phyloP scores from a whole-genome alignment of 2,888 invertebrate genomes.

The Agrochola macilenta region DNA sequence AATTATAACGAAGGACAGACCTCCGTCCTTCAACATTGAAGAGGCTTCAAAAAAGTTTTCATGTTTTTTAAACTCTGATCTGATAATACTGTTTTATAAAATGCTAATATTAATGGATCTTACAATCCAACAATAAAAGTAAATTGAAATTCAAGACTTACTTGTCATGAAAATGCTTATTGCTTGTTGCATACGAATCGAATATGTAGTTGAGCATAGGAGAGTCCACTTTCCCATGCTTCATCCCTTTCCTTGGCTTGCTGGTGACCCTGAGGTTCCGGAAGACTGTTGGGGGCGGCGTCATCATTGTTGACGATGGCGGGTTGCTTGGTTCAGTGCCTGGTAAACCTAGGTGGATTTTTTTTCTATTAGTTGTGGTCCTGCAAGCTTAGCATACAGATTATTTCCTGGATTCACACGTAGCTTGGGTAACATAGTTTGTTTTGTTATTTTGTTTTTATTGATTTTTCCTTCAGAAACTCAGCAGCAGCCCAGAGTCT shows the following conservation, averaged over 20 bases:
- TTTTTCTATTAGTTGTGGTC: background rate
- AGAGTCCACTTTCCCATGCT: slow-evolving; percentile 91
- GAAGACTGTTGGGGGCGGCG: slow-evolving; percentile 79
- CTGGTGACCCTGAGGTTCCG: slow-evolving; percentile 73
- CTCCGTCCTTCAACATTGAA: background rate
- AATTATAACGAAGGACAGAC: background rate
- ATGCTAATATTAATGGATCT: no score
- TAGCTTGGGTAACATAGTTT: background rate
- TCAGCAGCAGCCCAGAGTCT: background rate
- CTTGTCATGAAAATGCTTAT: slow-evolving; percentile 93
- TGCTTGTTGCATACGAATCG: slow-evolving; percentile 92
- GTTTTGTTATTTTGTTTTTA: background rate
- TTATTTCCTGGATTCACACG: background rate
- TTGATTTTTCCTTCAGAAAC: background rate
- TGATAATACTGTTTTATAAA: background rate
- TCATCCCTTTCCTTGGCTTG: slow-evolving; percentile 78
- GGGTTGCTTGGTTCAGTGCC: slow-evolving; percentile 71
- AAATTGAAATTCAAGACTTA: slow-evolving; percentile 70
- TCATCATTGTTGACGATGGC: slow-evolving; percentile 69
- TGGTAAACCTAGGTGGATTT: slow-evolving; percentile 65
- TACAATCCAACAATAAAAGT: no score
- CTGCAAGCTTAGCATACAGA: background rate
- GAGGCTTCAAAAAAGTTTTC: background rate
- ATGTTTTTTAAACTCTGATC: background rate
- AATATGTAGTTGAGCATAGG: slow-evolving; percentile 94